Evolutionary conservation across 2,113 vertebrate genomes (phyloP).

Genomic region (Machaerirhynchus nigripectus): DNA sequence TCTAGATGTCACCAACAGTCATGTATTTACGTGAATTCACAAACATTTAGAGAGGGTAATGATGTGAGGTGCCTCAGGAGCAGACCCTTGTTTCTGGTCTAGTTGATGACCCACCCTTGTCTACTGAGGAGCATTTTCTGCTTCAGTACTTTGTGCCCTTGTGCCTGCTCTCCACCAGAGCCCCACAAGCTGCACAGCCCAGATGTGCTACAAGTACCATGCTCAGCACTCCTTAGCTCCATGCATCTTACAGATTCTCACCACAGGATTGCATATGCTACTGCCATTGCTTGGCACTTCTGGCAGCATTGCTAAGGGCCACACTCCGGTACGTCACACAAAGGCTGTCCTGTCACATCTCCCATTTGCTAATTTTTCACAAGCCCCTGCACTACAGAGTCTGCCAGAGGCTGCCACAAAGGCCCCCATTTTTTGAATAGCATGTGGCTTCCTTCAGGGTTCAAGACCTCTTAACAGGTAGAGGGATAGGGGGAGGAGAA

Average conservation of each 20-base stretch:
- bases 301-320: not conserved
- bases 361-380: not conserved
- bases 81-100: not conserved
- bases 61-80: not conserved
- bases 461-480: not conserved
- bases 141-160: not conserved
- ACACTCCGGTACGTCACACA: fast-evolving
- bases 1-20: not conserved
- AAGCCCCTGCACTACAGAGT: not conserved
- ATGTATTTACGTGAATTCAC: not conserved
- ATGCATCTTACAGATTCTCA: not conserved
- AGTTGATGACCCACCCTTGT: fast-evolving
- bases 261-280: not conserved
- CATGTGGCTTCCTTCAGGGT: not conserved
- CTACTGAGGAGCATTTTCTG: not conserved
- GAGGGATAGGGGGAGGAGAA: not conserved
- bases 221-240: not conserved
- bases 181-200: not conserved
- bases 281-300: not conserved
- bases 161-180: not conserved
- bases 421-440: not conserved
- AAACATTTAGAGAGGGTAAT: not conserved
- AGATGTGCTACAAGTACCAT: fast-evolving
- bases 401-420: not conserved
- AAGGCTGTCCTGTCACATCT: not conserved